Conservation (phyloP, 2,797 vertebrate genomes). For the Hylomyscus alleni region DNA sequence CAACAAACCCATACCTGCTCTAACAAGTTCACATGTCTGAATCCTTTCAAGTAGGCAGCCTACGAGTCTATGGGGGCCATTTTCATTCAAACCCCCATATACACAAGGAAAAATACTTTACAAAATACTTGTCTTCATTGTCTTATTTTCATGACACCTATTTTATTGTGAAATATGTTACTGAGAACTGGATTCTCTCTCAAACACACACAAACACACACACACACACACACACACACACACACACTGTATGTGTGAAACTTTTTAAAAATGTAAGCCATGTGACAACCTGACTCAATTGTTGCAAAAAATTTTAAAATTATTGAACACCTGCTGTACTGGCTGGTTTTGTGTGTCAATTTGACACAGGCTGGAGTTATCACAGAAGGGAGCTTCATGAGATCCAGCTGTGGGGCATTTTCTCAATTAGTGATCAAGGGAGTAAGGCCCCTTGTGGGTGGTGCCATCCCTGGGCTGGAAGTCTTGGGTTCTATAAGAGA, state of each 20-base stretch:
- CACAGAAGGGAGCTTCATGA: no score
- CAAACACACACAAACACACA: background rate
- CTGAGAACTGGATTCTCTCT: background rate
- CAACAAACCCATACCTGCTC: background rate
- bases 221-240: background rate
- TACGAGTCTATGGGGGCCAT: background rate
- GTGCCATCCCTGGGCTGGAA: no score
- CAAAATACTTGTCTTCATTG: conserved; percentile 18
- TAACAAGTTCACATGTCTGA: background rate
- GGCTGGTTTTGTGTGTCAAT: no score
- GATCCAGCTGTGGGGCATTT: no score
- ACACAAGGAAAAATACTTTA: background rate
- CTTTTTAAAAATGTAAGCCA: background rate
- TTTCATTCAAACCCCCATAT: background rate
- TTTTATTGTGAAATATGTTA: background rate
- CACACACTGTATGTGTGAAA: background rate
- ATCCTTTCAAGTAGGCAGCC: background rate
- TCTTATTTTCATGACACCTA: background rate
- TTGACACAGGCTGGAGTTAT: no score
- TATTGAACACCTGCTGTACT: background rate
- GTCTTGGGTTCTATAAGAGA: no score
- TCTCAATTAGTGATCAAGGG: no score
- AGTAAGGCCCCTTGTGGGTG: no score
- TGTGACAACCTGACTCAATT: background rate
- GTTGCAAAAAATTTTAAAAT: background rate